phyloP scores from a whole-genome alignment of 2,113 vertebrate species.

The Nansenia antarctica region DNA sequence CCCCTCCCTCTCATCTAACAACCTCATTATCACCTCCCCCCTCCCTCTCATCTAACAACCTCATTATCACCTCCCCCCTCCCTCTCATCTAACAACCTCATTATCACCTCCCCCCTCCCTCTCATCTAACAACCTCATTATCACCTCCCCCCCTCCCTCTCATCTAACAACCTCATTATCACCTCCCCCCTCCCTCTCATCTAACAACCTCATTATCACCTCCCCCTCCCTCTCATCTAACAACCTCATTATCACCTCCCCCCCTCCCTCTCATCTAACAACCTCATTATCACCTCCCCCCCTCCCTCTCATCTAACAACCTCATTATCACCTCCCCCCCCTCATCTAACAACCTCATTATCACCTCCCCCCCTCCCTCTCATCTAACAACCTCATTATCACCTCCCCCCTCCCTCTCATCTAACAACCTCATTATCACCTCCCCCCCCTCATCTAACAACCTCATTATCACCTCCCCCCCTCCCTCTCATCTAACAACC shows the following conservation, averaged over 20 bases:
- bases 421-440: neutral
- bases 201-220: conserved; percentile 16
- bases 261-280: neutral
- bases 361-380: conserved; percentile 39
- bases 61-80: conserved; percentile 32
- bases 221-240: conserved; percentile 35
- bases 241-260: conserved; percentile 47
- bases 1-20: conserved; percentile 39
- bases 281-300: conserved; percentile 27
- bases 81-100: conserved; percentile 35
- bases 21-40: too few relatives aligned
- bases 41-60: neutral
- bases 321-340: too few relatives aligned
- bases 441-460: neutral
- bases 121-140: neutral
- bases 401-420: neutral
- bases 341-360: neutral
- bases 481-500: neutral
- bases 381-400: conserved; percentile 42
- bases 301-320: conserved; percentile 41
- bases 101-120: too few relatives aligned
- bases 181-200: too few relatives aligned
- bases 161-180: conserved; percentile 42
- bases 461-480: neutral
- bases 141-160: conserved; percentile 39